Evolutionary conservation across 2,797 vertebrate species (phyloP), one percentile per base, ranked within the genome.

Genomic region (Gallinago solitaria): DNA sequence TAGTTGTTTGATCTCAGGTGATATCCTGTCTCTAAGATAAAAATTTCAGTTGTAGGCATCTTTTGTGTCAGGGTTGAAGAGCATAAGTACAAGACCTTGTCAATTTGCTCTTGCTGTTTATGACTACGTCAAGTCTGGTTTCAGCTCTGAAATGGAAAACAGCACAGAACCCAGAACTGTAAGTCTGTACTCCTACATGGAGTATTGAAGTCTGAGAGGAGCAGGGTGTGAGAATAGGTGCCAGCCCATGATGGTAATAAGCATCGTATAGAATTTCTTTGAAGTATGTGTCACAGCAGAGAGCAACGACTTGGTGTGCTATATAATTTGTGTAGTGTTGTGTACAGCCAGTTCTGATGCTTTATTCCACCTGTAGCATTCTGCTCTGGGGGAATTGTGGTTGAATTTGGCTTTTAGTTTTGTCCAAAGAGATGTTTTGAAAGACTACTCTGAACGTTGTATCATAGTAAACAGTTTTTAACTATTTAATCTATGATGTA

Each of bases 401-500:
- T 96, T 94, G 68, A 63, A 57, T 93, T 89, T 95, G 43, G 89
- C 79, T 96, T 57, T 91, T 93, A 56, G 50, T 82, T 97, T 95
- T 91, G 83, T 96, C 61, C 64, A 89, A 95, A 94, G 74, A 94
- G 35, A 48, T 87, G 77, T 96, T 93, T 92, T 95, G 81, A 95
- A 96, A 96, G 87, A 92, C 67, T 57, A 8, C 73, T 95, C 92
- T 95, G 80, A 96, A 76, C 54, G 25, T 67, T 96, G 64, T 93
- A 91, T 83, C n/a, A 77, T 89, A 93, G 64, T 89, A 89, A 74
- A 61, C 79, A 73, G 32, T 96, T 96, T 94, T 92, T 94, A 97
- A 93, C 80, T 96, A 96, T 95, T 97, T 96, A 90, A 83, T 94
- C 93, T 89, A 43, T 87, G 70, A 57, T 79, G 57, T 95, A 76